Conservation (phyloP, 1,140 invertebrate genomes). For the Zaprionus ghesquierei region DNA sequence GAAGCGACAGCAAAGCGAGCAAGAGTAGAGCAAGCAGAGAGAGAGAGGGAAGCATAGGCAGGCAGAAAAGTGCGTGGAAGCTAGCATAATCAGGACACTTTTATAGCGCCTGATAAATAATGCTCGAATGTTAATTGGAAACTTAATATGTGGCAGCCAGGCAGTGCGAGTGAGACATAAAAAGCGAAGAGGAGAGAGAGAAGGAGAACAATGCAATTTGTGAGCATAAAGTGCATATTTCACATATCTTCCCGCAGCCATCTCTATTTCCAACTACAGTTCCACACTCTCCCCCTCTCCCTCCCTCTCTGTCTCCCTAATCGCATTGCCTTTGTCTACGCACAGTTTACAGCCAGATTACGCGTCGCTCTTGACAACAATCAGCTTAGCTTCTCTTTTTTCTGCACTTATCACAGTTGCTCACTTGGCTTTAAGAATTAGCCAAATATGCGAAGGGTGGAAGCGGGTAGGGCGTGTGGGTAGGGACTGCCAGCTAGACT, state of each 20-base stretch:
- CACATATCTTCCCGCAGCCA: conserved; percentile 6
- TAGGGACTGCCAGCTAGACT: not conserved
- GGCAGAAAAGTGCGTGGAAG: not conserved
- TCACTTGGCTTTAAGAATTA: conserved; percentile 47
- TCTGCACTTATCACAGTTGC: not conserved
- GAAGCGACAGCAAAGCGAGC: conserved; percentile 4
- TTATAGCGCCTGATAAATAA: conserved; percentile 78
- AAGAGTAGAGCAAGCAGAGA: not conserved
- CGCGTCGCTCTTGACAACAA: conserved; percentile 4
- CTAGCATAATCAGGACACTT: conserved; percentile 76
- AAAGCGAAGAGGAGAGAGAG: not conserved
- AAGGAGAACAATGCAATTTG: conserved; percentile 12
- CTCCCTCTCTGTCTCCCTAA: not conserved
- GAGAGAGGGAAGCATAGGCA: not conserved
- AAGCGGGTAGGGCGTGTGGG: not conserved
- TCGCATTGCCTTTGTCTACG: not conserved
- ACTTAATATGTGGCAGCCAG: conserved; percentile 58
- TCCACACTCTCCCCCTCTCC: not conserved
- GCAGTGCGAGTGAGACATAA: not conserved
- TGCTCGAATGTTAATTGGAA: conserved; percentile 78
- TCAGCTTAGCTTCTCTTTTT: conserved; percentile 43
- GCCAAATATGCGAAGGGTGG: conserved; percentile 36
- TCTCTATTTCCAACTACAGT: not conserved
- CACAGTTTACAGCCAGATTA: not conserved
- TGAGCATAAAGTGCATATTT: conserved; percentile 41